Percentiles rank a stretch among this genome's conserved stretches.
phyloP scores from a whole-genome alignment of 35 echinoderm and acorn worm genomes.

The Holothuria glaberrima region DNA sequence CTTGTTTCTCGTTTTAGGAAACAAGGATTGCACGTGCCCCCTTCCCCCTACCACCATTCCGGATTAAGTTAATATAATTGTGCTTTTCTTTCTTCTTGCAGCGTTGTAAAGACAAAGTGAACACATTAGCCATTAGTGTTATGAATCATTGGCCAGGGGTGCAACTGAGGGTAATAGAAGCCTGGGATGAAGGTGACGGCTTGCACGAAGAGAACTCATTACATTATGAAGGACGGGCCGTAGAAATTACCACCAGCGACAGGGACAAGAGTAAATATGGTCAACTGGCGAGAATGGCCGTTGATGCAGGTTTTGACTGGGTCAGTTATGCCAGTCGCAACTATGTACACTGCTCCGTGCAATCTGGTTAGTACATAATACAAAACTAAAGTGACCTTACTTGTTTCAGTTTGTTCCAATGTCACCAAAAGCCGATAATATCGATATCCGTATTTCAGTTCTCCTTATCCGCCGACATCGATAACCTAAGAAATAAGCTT shows the following conservation, averaged over 20 bases:
- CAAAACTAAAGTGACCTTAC: no score
- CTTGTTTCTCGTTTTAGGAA: no score
- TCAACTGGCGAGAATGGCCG: conserved; percentile 86
- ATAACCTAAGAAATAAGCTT: no score
- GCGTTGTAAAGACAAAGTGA: conserved; percentile 97
- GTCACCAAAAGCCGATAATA: no score
- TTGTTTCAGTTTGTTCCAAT: no score
- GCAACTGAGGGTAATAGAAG: conserved; percentile 87
- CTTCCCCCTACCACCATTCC: no score
- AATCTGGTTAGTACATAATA: conserved; percentile 71
- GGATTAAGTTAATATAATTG: not conserved
- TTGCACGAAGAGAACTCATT: conserved; percentile 69
- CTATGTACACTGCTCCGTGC: conserved; percentile 91
- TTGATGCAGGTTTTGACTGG: conserved; percentile 99
- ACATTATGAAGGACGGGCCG: conserved; percentile 91
- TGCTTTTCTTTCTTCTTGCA: conserved; percentile 57
- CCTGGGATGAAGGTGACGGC: conserved; percentile 90
- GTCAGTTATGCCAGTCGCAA: conserved; percentile 77
- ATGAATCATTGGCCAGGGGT: conserved; percentile 94
- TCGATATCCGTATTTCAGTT: no score
- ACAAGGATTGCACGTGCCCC: no score
- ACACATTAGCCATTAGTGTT: conserved; percentile 89
- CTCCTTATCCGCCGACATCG: no score
- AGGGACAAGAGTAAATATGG: conserved; percentile 89
- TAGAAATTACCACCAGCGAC: conserved; percentile 94